These are phyloP conservation scores for Calliphora vicina DNA, from an alignment of 1,140 invertebrate species.

Conservation along the genomic window DNA sequence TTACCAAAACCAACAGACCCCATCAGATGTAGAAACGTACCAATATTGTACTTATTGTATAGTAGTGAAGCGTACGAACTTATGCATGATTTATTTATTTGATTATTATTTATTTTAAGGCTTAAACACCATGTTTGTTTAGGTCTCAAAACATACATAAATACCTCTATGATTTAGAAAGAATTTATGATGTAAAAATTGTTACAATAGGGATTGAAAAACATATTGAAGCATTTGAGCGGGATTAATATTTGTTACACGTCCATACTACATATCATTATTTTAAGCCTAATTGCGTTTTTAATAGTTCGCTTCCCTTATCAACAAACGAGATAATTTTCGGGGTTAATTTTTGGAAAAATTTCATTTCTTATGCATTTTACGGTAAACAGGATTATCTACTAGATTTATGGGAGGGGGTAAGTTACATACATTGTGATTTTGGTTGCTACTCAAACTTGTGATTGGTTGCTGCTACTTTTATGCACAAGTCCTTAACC, in stretches of 20 bases:
- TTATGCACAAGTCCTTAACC: background rate
- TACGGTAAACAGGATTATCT: background rate
- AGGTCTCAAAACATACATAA: background rate
- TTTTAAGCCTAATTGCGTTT: conserved; percentile 3
- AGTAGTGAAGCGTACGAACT: background rate
- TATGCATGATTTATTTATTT: conserved; percentile 20
- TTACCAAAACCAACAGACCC: background rate
- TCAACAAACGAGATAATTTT: background rate
- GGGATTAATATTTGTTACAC: conserved; percentile 8
- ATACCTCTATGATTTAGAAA: background rate
- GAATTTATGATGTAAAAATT: too few relatives aligned
- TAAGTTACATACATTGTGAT: background rate
- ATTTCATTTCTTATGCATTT: background rate
- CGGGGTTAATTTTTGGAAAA: background rate
- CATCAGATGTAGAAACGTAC: too few relatives aligned
- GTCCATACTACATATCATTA: background rate
- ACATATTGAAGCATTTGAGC: background rate
- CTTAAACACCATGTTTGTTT: conserved; percentile 11
- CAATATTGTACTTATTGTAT: background rate
- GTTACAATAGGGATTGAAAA: too few relatives aligned
- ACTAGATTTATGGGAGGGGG: background rate
- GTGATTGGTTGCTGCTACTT: background rate
- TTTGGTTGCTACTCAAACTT: background rate
- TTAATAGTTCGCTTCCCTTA: background rate
- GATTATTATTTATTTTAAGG: conserved; percentile 21